Base-by-base conservation (phyloP, 1,140 invertebrate species). In the Cotesia vestalis region DNA sequence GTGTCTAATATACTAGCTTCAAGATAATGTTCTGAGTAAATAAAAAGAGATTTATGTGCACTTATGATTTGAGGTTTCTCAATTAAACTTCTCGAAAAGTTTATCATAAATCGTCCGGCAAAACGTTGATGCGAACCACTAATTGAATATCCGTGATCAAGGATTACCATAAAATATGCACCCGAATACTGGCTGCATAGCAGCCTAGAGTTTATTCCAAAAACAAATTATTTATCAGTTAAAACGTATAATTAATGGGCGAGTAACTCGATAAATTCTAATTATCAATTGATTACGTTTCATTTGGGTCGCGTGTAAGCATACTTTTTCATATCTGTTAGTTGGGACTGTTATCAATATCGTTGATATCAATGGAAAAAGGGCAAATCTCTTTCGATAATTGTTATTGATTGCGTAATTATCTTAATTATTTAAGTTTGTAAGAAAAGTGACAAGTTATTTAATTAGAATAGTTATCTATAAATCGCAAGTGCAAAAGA, bases 41-140 rank as follows among this genome's bases (percentile, higher is more conserved):
- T 27, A 27, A 27, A 27, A 27, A 27, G 2, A 27, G 27, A 27
- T 27, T 27, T 27, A 27, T 27, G 27, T 27, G 27, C 27, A 27
- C 1, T 27, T 27, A 27, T 27, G 27, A 27, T 27, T 27, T 27
- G 27, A 27, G 27, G 1, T 27, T 27, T 27, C 27, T 27, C 27
- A 2, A 27, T 27, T 27, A 27, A 27, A 27, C 27, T 27, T 27
- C 27, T 27, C 27, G 27, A 27, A 36, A 40, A 64, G 38, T 64
- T 55, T 46, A 5, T n/a, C 5, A 9, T 40, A 34, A 35, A 67
- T 57, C 35, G 17, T 27, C 35, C 38, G 55, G 59, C 57, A 3
- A 17, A 11, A 60, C 46, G 51, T 53, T 40, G 67, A 69, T 34
- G 1, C 36, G 5, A 69, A 59, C 52, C 67, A 59, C 67, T 69